phyloP scores from a whole-genome alignment of 2,113 vertebrate genomes.

The Ictalurus furcatus region DNA sequence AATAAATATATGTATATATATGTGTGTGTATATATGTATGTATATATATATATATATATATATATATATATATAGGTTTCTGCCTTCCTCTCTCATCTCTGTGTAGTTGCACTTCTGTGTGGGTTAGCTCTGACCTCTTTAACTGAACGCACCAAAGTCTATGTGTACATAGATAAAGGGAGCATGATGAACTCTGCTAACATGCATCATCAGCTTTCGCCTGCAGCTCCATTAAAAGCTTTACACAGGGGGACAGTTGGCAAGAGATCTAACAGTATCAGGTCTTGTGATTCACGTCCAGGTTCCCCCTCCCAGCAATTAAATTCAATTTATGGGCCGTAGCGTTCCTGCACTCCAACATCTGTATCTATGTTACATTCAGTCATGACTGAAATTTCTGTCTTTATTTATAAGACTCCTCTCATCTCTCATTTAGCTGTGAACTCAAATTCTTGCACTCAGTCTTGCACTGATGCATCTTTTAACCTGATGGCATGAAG shows the following conservation, averaged over 20 bases:
- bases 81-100: not conserved
- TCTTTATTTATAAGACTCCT: conserved; percentile 20
- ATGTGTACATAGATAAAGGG: conserved; percentile 12
- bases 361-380: conserved; percentile 28
- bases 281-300: conserved; percentile 46
- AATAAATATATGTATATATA: too few species aligned
- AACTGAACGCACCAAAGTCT: not conserved
- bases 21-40: too few species aligned
- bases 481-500: not conserved
- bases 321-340: conserved; percentile 41
- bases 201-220: conserved; percentile 39
- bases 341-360: conserved; percentile 34
- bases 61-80: not conserved
- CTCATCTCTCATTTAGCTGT: conserved; percentile 7
- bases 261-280: conserved; percentile 40
- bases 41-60: too few species aligned
- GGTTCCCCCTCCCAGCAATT: conserved; percentile 46
- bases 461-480: not conserved
- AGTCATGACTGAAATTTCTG: not conserved
- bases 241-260: conserved; percentile 38
- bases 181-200: conserved; percentile 54
- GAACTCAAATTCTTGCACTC: conserved; percentile 9
- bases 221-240: conserved; percentile 46
- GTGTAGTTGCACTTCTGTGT: not conserved
- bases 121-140: not conserved